Evolutionary conservation across 2,888 invertebrate species (phyloP).

Genomic region (Pterobdella sp.): DNA sequence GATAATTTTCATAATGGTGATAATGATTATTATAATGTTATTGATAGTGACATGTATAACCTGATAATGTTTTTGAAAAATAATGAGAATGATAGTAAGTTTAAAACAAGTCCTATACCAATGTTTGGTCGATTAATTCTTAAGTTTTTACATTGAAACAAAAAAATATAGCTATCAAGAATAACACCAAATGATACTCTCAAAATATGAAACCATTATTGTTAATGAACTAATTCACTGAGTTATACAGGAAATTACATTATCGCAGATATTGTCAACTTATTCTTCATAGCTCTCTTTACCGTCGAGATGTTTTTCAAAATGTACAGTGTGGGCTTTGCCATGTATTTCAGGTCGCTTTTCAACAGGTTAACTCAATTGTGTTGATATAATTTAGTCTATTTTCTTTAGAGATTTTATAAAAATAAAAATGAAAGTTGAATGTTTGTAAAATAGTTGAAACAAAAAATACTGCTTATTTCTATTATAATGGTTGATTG

Average conservation of each 20-base stretch:
- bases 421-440: too few species aligned
- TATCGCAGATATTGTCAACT: constrained; percentile 77
- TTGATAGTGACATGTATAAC: background rate
- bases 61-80: background rate
- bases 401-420: too few species aligned
- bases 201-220: too few species aligned
- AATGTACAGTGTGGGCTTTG: constrained; percentile 95
- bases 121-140: too few species aligned
- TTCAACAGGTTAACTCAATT: constrained; percentile 68
- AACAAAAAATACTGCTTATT: too few species aligned
- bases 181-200: too few species aligned
- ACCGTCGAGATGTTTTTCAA: constrained; percentile 97
- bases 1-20: background rate
- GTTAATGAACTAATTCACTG: too few species aligned
- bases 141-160: too few species aligned
- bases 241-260: too few species aligned
- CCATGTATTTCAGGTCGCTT: constrained; percentile 96
- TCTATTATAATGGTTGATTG: too few species aligned
- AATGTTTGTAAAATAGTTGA: too few species aligned
- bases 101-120: background rate
- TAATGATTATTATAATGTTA: background rate
- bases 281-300: constrained; percentile 94
- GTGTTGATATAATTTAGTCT: background rate
- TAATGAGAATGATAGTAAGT: background rate
- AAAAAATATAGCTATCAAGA: too few species aligned